phyloP scores from a whole-genome alignment of 2,888 invertebrate genomes.

The Seira ritae region DNA sequence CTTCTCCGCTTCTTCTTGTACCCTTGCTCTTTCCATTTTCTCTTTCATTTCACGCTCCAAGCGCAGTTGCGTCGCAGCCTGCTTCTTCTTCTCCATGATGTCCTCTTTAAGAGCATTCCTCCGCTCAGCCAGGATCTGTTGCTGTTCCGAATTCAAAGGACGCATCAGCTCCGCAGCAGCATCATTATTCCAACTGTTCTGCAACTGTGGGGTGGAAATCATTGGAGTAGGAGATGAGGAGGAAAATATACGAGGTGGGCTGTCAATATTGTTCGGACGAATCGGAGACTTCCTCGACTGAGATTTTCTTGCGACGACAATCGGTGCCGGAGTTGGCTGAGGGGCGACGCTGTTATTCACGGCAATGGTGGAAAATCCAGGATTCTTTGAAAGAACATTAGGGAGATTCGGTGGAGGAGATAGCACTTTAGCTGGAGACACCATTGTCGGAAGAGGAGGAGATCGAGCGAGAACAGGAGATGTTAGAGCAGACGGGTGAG shows the following conservation, averaged over 20 bases:
- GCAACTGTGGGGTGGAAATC: not conserved
- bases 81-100: conserved; percentile 58
- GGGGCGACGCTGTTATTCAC: not conserved
- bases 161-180: conserved; percentile 25
- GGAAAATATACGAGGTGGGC: conserved; percentile 30
- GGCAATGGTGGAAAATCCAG: not conserved
- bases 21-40: conserved; percentile 7
- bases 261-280: conserved; percentile 33
- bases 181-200: conserved; percentile 11
- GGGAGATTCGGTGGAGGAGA: conserved; percentile 36
- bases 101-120: conserved; percentile 40
- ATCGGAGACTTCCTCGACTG: conserved; percentile 39
- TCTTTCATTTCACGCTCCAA: conserved; percentile 49
- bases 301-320: conserved; percentile 35
- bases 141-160: conserved; percentile 31
- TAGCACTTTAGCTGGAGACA: conserved; percentile 43
- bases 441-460: conserved; percentile 39
- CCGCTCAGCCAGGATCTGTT: conserved; percentile 18
- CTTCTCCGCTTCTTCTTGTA: too few species aligned
- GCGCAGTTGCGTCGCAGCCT: conserved; percentile 49
- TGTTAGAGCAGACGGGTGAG: not conserved
- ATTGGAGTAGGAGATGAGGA: conserved; percentile 14
- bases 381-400: not conserved
- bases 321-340: not conserved
- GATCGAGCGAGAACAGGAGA: conserved; percentile 29